Evolutionary conservation across 2,113 vertebrate species (phyloP).

Genomic region (Salvelinus sp.): DNA sequence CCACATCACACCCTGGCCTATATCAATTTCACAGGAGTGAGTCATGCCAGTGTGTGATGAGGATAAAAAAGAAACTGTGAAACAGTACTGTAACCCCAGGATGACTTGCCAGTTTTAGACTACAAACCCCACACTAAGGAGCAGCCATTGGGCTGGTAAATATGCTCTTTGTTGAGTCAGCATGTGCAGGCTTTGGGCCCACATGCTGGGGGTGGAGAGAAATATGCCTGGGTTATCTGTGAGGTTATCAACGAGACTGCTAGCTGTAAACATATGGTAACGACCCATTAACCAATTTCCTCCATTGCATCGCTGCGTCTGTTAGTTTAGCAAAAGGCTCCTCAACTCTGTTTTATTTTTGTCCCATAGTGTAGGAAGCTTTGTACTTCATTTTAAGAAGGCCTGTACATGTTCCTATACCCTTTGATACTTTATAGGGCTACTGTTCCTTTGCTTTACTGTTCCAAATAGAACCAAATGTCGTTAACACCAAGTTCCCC

Average conservation of each 20-base stretch:
- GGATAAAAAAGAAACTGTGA: not conserved
- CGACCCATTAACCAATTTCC: slow-evolving; percentile 45
- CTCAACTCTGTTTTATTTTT: not conserved
- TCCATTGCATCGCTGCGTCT: slow-evolving; percentile 28
- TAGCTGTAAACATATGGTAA: slow-evolving; percentile 49
- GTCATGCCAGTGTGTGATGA: not conserved
- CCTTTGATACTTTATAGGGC: not conserved
- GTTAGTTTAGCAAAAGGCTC: slow-evolving; percentile 21
- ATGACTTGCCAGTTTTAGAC: not conserved
- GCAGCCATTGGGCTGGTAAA: not conserved
- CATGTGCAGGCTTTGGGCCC: slow-evolving; percentile 3
- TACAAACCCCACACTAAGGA: not conserved
- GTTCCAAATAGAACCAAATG: not conserved
- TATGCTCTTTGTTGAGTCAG: not conserved
- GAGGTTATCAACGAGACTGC: slow-evolving; percentile 42
- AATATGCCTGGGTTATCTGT: slow-evolving; percentile 31
- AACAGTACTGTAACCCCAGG: not conserved
- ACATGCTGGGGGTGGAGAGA: no score
- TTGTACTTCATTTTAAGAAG: not conserved
- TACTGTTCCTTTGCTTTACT: not conserved
- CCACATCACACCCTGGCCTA: not conserved
- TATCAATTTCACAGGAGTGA: not conserved
- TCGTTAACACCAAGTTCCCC: not conserved
- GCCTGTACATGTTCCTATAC: not conserved
- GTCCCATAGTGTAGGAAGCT: not conserved